phyloP scores from a whole-genome alignment of 2,797 vertebrate species.

The Gymnodraco acuticeps region DNA sequence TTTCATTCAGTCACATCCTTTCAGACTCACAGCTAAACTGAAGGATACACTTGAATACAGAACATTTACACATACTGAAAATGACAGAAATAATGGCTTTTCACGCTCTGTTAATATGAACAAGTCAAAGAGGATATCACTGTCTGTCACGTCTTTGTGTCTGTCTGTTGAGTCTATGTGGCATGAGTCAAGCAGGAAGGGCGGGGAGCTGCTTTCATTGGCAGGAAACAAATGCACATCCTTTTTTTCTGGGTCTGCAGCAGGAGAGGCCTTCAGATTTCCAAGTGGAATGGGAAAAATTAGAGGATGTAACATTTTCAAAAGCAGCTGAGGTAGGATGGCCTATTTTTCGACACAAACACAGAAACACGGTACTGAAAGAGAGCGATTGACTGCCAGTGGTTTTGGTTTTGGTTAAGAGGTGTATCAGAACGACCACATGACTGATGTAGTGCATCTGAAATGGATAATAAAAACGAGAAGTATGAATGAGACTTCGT shows the following conservation, averaged over 20 bases:
- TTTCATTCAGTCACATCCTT: constrained; percentile 33
- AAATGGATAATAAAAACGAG: constrained; percentile 30
- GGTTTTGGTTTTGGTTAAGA: constrained; percentile 63
- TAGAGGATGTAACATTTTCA: constrained; percentile 71
- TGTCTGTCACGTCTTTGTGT: constrained; percentile 39
- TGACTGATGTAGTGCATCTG: constrained; percentile 39
- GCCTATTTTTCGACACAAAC: constrained; percentile 42
- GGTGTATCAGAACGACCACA: constrained; percentile 45
- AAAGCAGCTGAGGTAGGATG: constrained; percentile 71
- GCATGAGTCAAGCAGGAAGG: constrained; percentile 84
- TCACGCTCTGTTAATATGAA: constrained; percentile 13
- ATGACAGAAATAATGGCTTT: neutral
- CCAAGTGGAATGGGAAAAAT: constrained; percentile 65
- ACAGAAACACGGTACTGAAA: constrained; percentile 8
- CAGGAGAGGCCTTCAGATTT: constrained; percentile 53
- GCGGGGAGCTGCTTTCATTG: constrained; percentile 79
- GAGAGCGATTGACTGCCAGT: constrained; percentile 37
- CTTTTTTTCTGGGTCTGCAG: constrained; percentile 70
- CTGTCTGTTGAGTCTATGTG: constrained; percentile 68
- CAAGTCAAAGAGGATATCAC: constrained; percentile 24
- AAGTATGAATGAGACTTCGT: constrained; percentile 10
- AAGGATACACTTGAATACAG: neutral
- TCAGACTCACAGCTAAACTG: neutral
- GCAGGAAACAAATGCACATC: constrained; percentile 83
- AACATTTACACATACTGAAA: neutral